These are phyloP conservation scores for Pimpla rufipes DNA, from an alignment of 2,888 invertebrate species.

Conservation along the genomic window DNA sequence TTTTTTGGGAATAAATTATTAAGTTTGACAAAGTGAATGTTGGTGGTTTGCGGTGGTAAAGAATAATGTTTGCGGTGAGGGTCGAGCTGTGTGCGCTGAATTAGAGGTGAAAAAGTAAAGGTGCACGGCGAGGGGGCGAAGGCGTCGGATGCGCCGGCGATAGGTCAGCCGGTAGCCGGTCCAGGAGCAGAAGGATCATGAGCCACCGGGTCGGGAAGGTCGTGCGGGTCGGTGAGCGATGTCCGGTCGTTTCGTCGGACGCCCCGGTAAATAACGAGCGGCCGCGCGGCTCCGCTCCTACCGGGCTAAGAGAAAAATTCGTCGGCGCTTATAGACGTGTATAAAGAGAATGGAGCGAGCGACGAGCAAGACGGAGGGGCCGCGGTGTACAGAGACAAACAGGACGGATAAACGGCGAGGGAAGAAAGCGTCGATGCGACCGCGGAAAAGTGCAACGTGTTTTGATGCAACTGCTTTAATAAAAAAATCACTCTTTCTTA, in stretches of 20 bases:
- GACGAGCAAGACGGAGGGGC: constrained; percentile 18
- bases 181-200: constrained; percentile 35
- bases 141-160: not conserved
- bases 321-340: constrained; percentile 42
- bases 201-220: constrained; percentile 42
- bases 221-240: constrained; percentile 70
- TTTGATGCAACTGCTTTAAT: not conserved
- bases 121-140: not conserved
- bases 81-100: not conserved
- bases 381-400: constrained; percentile 13
- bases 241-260: constrained; percentile 71
- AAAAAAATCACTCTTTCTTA: not conserved
- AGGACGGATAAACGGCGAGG: not conserved
- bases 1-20: not conserved
- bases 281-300: constrained; percentile 2
- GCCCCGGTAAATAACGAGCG: constrained; percentile 72
- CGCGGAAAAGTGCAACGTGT: not conserved
- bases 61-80: not conserved
- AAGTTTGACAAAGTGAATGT: too few relatives aligned
- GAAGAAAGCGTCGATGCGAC: not conserved
- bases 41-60: not conserved
- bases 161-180: constrained; percentile 28
- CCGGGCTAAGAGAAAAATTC: constrained; percentile 61
- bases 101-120: not conserved
- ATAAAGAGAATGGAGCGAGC: constrained; percentile 42